These are phyloP conservation scores for Orestias chungarensis DNA, from an alignment of 2,797 vertebrate genomes.

Conservation along the genomic window DNA sequence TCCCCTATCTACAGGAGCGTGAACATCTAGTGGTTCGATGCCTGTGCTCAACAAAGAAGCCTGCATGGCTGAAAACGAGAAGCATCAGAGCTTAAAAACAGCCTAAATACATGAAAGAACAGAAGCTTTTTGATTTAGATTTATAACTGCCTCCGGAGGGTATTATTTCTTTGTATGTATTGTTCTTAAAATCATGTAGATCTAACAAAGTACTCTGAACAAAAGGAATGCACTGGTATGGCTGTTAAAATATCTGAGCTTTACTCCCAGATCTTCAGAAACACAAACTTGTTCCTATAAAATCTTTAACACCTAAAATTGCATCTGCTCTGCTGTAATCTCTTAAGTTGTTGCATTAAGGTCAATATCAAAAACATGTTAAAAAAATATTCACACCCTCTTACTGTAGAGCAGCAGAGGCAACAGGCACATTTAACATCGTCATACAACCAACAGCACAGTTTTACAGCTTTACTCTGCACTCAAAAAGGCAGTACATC, in stretches of 20 bases:
- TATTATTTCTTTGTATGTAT: background rate
- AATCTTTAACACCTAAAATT: background rate
- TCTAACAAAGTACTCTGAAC: background rate
- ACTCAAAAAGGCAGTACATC: background rate
- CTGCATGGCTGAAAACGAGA: background rate
- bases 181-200: background rate
- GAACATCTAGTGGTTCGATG: constrained; percentile 3
- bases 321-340: background rate
- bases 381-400: background rate
- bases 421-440: background rate
- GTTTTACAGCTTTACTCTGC: background rate
- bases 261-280: background rate
- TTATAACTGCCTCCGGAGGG: background rate
- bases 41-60: background rate
- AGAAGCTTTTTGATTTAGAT: background rate
- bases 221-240: background rate
- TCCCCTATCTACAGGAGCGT: background rate
- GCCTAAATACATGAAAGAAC: background rate
- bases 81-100: background rate
- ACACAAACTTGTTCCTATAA: background rate
- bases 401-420: background rate
- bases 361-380: background rate
- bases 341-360: background rate
- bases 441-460: background rate
- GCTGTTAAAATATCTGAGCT: background rate